Evolutionary conservation across 2,888 invertebrate species (phyloP).

Genomic region (Microplitis deprimator): DNA sequence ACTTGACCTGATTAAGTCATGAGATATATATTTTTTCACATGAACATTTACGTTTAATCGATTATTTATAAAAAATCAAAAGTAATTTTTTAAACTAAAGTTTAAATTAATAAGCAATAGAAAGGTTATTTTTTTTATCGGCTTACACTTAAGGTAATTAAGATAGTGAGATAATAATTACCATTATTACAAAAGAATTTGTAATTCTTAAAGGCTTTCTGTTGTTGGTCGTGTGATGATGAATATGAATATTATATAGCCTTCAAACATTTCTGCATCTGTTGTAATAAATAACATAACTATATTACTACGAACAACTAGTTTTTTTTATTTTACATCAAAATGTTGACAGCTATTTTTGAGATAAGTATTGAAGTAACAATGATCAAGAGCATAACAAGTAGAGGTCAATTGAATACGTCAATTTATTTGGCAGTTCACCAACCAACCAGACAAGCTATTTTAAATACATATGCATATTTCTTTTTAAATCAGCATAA

Average conservation of each 20-base stretch:
- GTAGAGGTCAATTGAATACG: constrained; percentile 24
- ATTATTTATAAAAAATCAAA: not conserved
- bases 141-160: not conserved
- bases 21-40: not conserved
- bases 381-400: not conserved
- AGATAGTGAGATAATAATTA: not conserved
- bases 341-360: not conserved
- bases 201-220: not conserved
- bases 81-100: not conserved
- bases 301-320: not conserved
- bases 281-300: not conserved
- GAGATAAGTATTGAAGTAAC: not conserved
- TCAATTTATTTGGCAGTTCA: constrained; percentile 20
- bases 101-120: not conserved
- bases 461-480: constrained; percentile 13
- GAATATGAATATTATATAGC: not conserved
- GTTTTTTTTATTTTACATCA: not conserved
- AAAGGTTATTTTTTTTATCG: not conserved
- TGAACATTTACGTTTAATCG: constrained; percentile 1
- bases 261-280: not conserved
- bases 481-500: constrained; percentile 8
- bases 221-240: not conserved
- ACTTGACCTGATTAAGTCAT: constrained; percentile 6
- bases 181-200: not conserved
- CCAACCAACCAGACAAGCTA: constrained; percentile 16